Evolutionary conservation across 2,797 vertebrate genomes (phyloP).

Genomic region (Arctocebus calabarensis): DNA sequence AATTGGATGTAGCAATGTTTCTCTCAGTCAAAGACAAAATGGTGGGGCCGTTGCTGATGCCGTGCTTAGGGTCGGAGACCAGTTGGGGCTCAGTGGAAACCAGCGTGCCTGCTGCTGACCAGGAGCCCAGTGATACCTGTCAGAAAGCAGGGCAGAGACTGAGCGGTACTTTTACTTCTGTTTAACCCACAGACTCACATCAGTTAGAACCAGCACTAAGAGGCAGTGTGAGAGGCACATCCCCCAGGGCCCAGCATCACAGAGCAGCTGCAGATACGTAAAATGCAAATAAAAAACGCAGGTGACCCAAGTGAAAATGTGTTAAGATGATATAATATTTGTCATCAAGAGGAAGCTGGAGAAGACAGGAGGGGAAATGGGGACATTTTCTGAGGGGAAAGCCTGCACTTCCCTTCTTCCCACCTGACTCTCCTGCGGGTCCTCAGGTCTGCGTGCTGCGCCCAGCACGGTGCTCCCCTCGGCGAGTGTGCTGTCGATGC

Average conservation of each 20-base stretch:
- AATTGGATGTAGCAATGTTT: not conserved
- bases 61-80: not conserved
- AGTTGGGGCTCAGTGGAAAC: not conserved
- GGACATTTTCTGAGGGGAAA: not conserved
- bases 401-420: not conserved
- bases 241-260: not conserved
- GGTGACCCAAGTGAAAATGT: not conserved
- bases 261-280: not conserved
- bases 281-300: not conserved
- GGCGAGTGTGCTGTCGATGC: not conserved
- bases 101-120: not conserved
- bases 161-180: not conserved
- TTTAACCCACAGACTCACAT: not conserved
- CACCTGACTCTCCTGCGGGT: not conserved
- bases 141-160: not conserved
- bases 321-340: not conserved
- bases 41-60: not conserved
- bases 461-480: not conserved
- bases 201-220: not conserved
- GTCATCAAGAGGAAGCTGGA: not conserved
- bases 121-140: not conserved
- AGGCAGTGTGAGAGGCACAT: not conserved
- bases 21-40: not conserved
- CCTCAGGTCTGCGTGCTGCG: not conserved
- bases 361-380: not conserved